phyloP scores from a whole-genome alignment of 2,797 vertebrate genomes.

The Oreortyx pictus region DNA sequence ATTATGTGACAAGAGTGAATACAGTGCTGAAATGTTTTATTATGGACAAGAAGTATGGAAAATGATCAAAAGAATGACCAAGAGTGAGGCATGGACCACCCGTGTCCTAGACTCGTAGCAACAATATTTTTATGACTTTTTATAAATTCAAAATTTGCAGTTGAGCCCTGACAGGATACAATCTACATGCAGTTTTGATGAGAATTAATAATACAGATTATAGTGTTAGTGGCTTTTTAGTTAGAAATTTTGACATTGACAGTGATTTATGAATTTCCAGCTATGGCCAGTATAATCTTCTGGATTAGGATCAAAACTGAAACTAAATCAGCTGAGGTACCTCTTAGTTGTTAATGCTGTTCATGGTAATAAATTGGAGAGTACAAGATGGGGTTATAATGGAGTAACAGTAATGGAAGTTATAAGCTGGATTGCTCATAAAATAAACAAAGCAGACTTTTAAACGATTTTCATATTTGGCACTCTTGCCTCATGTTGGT shows the following conservation, averaged over 20 bases:
- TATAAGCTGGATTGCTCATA: slow-evolving; percentile 18
- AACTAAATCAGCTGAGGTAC: background rate
- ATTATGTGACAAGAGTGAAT: background rate
- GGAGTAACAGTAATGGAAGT: slow-evolving; percentile 10
- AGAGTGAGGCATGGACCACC: background rate
- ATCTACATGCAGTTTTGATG: background rate
- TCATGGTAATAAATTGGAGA: background rate
- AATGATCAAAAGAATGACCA: background rate
- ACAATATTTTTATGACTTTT: background rate
- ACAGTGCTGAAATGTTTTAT: background rate
- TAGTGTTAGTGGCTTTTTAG: background rate
- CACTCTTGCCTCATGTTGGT: background rate
- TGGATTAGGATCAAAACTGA: background rate
- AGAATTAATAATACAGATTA: background rate
- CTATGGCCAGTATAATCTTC: background rate
- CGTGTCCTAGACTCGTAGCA: background rate
- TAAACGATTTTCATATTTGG: background rate
- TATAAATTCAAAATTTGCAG: background rate
- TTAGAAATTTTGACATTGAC: background rate
- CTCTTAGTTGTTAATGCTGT: background rate
- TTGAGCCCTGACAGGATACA: background rate
- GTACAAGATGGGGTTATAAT: background rate
- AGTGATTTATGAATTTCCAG: background rate
- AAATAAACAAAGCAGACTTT: background rate
- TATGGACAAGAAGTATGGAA: background rate